Percentiles rank a stretch among this genome's conserved stretches.
Evolutionary conservation across 2,888 invertebrate species (phyloP).

Genomic region (Caenorhabditis japonica): DNA sequence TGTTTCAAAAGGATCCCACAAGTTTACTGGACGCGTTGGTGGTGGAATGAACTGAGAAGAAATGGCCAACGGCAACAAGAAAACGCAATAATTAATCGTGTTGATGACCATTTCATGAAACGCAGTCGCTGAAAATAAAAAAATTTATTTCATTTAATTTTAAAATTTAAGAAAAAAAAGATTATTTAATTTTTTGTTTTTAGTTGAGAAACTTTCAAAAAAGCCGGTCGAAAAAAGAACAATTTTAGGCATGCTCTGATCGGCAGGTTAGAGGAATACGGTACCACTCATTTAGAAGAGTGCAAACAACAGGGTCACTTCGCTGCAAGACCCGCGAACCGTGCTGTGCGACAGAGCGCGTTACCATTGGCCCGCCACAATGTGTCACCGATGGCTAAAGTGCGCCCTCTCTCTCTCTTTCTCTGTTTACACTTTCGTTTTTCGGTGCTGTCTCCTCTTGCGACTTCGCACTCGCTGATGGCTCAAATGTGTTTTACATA

Average conservation of each 20-base stretch:
- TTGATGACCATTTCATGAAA: constrained; percentile 36
- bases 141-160: too few species aligned
- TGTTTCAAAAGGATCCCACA: constrained; percentile 71
- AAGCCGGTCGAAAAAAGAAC: constrained; percentile 11
- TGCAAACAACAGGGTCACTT: constrained; percentile 1
- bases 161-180: background rate
- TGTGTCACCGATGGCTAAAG: constrained; percentile 26
- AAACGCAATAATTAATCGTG: constrained; percentile 13
- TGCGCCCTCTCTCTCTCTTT: too few species aligned
- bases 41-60: constrained; percentile 56
- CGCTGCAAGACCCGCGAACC: constrained; percentile 36
- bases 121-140: constrained; percentile 31
- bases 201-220: constrained; percentile 5
- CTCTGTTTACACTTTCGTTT: constrained; percentile 42
- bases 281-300: constrained; percentile 33
- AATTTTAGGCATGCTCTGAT: constrained; percentile 26
- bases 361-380: constrained; percentile 5
- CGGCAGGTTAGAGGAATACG: constrained; percentile 9
- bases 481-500: constrained; percentile 48
- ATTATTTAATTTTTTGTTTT: background rate
- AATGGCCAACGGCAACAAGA: constrained; percentile 35
- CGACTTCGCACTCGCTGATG: constrained; percentile 19
- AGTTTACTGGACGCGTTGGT: constrained; percentile 69
- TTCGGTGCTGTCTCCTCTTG: constrained; percentile 19
- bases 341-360: constrained; percentile 27